A percentile compares a stretch with the other conserved stretches of the same genome.
Evolutionary conservation across 2,888 invertebrate species (phyloP).

Genomic region (Bursaphelenchus okinawaensis): DNA sequence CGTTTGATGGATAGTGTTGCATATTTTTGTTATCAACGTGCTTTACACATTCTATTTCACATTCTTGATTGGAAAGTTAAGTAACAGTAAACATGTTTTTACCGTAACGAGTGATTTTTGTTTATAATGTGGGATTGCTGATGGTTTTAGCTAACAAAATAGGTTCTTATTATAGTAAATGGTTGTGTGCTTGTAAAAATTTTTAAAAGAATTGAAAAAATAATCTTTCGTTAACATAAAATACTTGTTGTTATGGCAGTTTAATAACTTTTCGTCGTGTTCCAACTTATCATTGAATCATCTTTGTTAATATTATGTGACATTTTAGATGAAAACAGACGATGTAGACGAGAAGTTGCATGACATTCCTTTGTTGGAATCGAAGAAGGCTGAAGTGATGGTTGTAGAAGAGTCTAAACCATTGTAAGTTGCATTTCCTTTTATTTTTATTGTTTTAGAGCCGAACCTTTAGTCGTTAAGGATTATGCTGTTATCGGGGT

Average conservation of each 20-base stretch:
- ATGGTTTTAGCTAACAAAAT: no score
- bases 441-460: not conserved
- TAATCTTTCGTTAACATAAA: no score
- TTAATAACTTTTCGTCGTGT: no score
- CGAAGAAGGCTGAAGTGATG: not conserved
- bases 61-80: not conserved
- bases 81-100: not conserved
- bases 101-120: not conserved
- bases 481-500: constrained; percentile 8
- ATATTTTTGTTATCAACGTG: not conserved
- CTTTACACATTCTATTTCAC: not conserved
- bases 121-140: not conserved
- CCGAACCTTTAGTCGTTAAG: not conserved
- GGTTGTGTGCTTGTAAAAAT: no score
- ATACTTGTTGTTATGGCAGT: no score
- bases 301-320: not conserved
- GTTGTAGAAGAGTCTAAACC: no score
- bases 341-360: not conserved
- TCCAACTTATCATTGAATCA: no score
- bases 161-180: no score
- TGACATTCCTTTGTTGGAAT: not conserved
- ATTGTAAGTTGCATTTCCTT: no score
- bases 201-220: no score
- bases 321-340: not conserved
- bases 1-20: not conserved